Evolutionary conservation across 2,797 vertebrate species (phyloP).

Genomic region (Sorex maritimensis): DNA sequence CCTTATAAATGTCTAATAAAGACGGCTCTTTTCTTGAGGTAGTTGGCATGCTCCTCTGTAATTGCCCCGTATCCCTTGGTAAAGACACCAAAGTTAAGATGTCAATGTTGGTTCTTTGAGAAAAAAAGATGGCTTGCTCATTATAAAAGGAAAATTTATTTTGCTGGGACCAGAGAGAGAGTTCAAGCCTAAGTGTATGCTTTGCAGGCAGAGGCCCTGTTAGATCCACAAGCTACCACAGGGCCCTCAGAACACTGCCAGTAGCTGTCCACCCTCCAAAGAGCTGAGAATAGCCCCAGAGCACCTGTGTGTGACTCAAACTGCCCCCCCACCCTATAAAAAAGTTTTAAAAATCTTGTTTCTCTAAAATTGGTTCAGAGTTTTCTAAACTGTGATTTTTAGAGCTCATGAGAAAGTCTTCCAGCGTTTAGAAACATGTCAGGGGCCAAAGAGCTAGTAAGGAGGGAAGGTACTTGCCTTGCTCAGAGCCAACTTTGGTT

Average conservation of each 20-base stretch:
- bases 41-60: constrained; percentile 54
- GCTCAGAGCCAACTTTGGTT: no score
- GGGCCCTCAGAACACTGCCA: no score
- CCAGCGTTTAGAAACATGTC: constrained; percentile 54
- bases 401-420: constrained; percentile 59
- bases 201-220: no score
- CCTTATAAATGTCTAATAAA: constrained; percentile 67
- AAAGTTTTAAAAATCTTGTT: neutral
- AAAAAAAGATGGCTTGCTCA: constrained; percentile 69
- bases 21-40: constrained; percentile 60
- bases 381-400: constrained; percentile 45
- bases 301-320: no score
- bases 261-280: no score
- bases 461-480: no score
- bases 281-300: no score
- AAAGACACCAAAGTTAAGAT: constrained; percentile 68
- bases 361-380: constrained; percentile 58
- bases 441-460: constrained; percentile 8
- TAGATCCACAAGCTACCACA: no score
- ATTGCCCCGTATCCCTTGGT: constrained; percentile 54
- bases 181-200: no score
- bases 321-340: no score
- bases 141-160: constrained; percentile 69
- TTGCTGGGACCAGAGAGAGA: neutral
- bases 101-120: constrained; percentile 63